Evolutionary conservation across 2,797 vertebrate species (phyloP).

Genomic region (Phrynocephalus guinanensis): DNA sequence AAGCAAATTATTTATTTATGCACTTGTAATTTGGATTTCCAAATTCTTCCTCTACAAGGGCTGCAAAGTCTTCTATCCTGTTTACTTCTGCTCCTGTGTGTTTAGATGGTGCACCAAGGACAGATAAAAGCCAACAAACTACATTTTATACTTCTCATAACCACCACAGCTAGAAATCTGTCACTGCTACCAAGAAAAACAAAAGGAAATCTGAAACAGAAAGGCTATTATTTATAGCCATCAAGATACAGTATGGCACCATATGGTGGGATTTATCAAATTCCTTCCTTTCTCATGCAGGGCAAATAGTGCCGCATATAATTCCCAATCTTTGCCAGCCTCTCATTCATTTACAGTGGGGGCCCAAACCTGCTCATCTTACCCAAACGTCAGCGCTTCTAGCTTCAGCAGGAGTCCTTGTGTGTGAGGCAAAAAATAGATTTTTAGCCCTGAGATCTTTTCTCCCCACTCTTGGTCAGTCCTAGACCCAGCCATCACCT

Average conservation of each 20-base stretch:
- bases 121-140: slow-evolving; percentile 13
- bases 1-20: background rate
- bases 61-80: slow-evolving; percentile 44
- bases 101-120: slow-evolving; percentile 5
- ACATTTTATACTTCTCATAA: slow-evolving; percentile 63
- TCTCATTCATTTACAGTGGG: slow-evolving; percentile 32
- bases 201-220: slow-evolving; percentile 70
- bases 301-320: slow-evolving; percentile 49
- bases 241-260: slow-evolving; percentile 72
- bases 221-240: slow-evolving; percentile 75
- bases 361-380: slow-evolving; percentile 53
- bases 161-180: slow-evolving; percentile 63
- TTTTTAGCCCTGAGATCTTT: slow-evolving; percentile 44
- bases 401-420: slow-evolving; percentile 43
- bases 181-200: slow-evolving; percentile 65
- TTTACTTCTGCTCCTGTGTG: slow-evolving; percentile 22
- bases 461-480: background rate
- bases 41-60: slow-evolving; percentile 25
- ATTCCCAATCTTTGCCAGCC: slow-evolving; percentile 45
- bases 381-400: slow-evolving; percentile 47
- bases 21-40: slow-evolving; percentile 25
- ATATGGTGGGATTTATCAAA: slow-evolving; percentile 74
- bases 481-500: slow-evolving; percentile 34
- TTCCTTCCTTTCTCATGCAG: slow-evolving; percentile 63
- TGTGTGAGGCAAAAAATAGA: background rate